Percentiles rank a stretch among this genome's conserved stretches.
Evolutionary conservation across 35 echinoderm and acorn worm species (phyloP).

Genomic region (Lytechinus variegatus): DNA sequence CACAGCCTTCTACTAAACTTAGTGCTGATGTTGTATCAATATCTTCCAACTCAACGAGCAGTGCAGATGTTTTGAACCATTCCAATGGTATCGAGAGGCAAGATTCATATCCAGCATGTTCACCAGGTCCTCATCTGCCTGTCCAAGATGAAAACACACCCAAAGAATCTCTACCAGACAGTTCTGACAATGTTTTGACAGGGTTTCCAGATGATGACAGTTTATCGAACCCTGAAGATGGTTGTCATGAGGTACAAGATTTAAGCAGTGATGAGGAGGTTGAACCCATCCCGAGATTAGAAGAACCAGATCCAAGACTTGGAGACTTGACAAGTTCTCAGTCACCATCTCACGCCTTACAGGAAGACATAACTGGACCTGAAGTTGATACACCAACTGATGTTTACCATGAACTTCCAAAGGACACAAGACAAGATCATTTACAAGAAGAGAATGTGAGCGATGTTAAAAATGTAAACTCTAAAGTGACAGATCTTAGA

Average conservation of each 20-base stretch:
- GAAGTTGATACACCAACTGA: not conserved
- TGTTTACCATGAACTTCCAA: not conserved
- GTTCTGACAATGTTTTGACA: not conserved
- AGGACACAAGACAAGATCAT: not conserved
- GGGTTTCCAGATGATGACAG: not conserved
- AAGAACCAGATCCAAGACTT: not conserved
- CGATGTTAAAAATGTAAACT: not conserved
- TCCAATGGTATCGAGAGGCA: not conserved
- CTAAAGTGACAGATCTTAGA: not conserved
- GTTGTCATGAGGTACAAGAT: not conserved
- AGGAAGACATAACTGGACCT: not conserved
- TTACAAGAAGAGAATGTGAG: not conserved
- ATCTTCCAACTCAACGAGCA: not conserved
- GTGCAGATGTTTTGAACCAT: not conserved
- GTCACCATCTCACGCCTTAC: not conserved
- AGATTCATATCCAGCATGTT: not conserved
- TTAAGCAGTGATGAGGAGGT: not conserved
- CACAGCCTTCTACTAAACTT: not conserved
- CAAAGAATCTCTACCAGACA: not conserved
- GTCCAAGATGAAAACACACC: not conserved
- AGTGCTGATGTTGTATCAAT: not conserved
- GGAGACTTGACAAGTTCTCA: not conserved
- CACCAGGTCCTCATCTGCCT: not conserved
- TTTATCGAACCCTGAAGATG: not conserved
- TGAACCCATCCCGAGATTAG: not conserved